Base-by-base conservation (phyloP, 2,797 vertebrate species). In the Ambastaia sidthimunki region DNA sequence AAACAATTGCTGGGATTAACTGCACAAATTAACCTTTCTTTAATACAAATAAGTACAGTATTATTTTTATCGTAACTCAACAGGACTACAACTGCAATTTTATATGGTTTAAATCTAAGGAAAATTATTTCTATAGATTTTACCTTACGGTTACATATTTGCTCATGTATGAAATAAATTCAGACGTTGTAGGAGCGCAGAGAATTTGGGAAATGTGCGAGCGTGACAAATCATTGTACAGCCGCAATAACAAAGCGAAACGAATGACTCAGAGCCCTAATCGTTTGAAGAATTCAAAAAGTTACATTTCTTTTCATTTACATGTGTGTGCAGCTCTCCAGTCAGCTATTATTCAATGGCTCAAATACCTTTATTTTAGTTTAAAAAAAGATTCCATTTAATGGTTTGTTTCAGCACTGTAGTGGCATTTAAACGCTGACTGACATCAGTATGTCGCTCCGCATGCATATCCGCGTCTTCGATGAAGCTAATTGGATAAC, bases 401-500 rank as follows among this genome's bases (percentile, higher is more conserved):
- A 77, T 68, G 65, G 63, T 59, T 16, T 48, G 18, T 71, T 82
- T 78, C 52, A 44, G 59, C 55, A 44, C 31, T 37, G 60, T 74
- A 82, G 50, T 31, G 25, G 28, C 50, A 19, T 82, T 80, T 41
- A 67, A 76, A 82, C 59, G 63, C 50, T 59, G 60, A 41, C 73
- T 86, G 89, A 90, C 86, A 89, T 85, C 86, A 85, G 89, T 87
- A 86, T 86, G 87, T 90, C 90, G 88, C 88, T 89, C 89, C 86
- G 89, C 87, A 89, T 86, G 83, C 88, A 88, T 85, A 89, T 89
- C 89, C 87, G 81, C 87, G 84, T 91, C 89, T 91, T 91, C 91
- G 91, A 90, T 92, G 87, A 91, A 90, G 90, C 90, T 93, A 93
- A 93, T 92, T 92, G 92, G 90, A 93, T 93, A 93, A 92, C 90